A percentile compares a stretch with the other conserved stretches of the same genome.
These are phyloP conservation scores for Odontomyia ornata DNA, from an alignment of 2,888 invertebrate species.

Conservation along the genomic window DNA sequence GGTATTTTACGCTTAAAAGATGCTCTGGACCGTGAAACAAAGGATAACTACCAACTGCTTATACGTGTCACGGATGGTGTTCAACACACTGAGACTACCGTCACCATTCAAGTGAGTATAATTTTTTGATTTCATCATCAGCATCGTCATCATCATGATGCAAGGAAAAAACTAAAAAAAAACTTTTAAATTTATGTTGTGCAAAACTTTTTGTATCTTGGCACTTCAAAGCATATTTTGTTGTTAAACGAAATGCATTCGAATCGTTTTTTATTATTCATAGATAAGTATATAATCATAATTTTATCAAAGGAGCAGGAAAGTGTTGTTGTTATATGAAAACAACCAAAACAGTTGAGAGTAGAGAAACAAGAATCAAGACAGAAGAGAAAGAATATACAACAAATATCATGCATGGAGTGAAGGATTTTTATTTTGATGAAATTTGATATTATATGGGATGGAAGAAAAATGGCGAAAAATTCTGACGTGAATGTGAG, in stretches of 20 bases:
- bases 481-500: slow-evolving; percentile 9
- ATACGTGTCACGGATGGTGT: slow-evolving; percentile 90
- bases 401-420: slow-evolving; percentile 1
- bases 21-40: slow-evolving; percentile 83
- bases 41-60: slow-evolving; percentile 78
- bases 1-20: slow-evolving; percentile 80
- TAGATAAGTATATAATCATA: background rate
- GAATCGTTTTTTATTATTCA: background rate
- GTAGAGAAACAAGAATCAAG: background rate
- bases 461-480: slow-evolving; percentile 6
- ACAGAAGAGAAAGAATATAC: background rate
- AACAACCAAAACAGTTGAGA: too few species aligned
- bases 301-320: too few species aligned
- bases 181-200: slow-evolving; percentile 9
- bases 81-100: slow-evolving; percentile 81
- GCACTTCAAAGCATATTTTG: slow-evolving; percentile 27
- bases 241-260: background rate
- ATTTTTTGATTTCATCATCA: slow-evolving; percentile 39
- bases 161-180: too few species aligned
- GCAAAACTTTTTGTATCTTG: slow-evolving; percentile 31
- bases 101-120: slow-evolving; percentile 78
- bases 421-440: slow-evolving; percentile 32
- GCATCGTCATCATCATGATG: background rate
- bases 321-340: too few species aligned
- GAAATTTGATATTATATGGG: slow-evolving; percentile 38